Evolutionary conservation across 2,888 invertebrate genomes (phyloP).

Genomic region (Drosophila robusta): DNA sequence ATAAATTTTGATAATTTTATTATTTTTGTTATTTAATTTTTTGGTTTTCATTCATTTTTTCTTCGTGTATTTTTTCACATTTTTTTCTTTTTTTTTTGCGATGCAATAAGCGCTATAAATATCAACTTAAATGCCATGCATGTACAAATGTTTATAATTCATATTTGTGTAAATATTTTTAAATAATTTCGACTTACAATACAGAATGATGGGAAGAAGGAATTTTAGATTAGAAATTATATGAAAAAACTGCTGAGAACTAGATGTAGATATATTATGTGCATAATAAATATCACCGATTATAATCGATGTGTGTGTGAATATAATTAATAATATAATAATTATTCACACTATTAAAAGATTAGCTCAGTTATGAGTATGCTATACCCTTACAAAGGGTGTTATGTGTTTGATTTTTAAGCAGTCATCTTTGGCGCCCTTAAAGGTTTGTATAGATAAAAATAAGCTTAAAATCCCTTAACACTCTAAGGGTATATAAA

Average conservation of each 20-base stretch:
- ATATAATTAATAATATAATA: too few relatives aligned
- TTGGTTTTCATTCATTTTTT: conserved; percentile 52
- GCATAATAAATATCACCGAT: background rate
- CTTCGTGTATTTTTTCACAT: conserved; percentile 42
- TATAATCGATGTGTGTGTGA: too few relatives aligned
- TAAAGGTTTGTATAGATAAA: too few relatives aligned
- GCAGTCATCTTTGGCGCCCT: too few relatives aligned
- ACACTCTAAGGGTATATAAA: too few relatives aligned
- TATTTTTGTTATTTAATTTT: conserved; percentile 62
- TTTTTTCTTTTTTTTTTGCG: conserved; percentile 52
- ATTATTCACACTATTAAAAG: conserved; percentile 16
- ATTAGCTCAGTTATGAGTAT: conserved; percentile 5
- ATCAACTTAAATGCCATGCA: conserved; percentile 62
- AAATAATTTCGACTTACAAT: conserved; percentile 20
- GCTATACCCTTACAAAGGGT: background rate
- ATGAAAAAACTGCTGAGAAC: background rate
- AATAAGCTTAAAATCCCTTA: too few relatives aligned
- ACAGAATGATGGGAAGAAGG: conserved; percentile 19
- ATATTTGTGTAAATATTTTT: conserved; percentile 28
- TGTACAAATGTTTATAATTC: conserved; percentile 51
- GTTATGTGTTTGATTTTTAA: background rate
- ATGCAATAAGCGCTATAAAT: conserved; percentile 82
- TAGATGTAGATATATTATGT: background rate
- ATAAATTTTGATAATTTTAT: conserved; percentile 80
- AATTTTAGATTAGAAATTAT: background rate